These are phyloP conservation scores for Dromococcyx pavoninus DNA, from an alignment of 2,797 vertebrate species.

Conservation along the genomic window DNA sequence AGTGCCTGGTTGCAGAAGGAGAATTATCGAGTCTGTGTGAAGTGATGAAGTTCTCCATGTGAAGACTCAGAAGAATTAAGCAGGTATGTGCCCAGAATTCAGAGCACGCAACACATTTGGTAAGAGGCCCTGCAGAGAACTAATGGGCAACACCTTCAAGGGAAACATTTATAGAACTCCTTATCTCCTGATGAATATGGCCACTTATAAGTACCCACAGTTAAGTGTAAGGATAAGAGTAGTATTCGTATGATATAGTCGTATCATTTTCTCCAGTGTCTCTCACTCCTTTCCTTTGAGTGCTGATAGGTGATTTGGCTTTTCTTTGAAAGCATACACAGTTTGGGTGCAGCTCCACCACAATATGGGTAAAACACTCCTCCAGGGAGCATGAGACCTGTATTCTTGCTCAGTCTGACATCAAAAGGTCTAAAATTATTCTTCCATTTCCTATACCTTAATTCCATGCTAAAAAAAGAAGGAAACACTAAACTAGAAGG, in stretches of 20 bases:
- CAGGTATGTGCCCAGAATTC: neutral
- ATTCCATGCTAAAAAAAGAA: neutral
- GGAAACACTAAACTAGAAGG: neutral
- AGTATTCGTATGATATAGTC: neutral
- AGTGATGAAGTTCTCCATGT: neutral
- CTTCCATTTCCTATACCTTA: neutral
- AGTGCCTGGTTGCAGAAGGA: neutral
- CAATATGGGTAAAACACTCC: neutral
- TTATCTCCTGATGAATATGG: neutral
- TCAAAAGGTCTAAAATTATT: neutral
- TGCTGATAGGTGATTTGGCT: neutral
- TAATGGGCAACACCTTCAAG: neutral
- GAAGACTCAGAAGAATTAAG: neutral
- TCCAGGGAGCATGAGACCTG: neutral
- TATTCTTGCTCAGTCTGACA: neutral
- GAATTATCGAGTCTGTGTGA: neutral
- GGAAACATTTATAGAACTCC: neutral
- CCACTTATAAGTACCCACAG: neutral
- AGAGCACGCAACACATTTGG: neutral
- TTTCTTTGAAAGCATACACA: neutral
- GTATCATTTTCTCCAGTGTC: neutral
- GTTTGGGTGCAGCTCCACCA: neutral
- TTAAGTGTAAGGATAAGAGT: neutral
- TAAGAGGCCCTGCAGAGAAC: neutral
- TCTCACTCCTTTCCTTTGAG: neutral